phyloP scores from a whole-genome alignment of 2,888 invertebrate species.

The Elysia crispata region DNA sequence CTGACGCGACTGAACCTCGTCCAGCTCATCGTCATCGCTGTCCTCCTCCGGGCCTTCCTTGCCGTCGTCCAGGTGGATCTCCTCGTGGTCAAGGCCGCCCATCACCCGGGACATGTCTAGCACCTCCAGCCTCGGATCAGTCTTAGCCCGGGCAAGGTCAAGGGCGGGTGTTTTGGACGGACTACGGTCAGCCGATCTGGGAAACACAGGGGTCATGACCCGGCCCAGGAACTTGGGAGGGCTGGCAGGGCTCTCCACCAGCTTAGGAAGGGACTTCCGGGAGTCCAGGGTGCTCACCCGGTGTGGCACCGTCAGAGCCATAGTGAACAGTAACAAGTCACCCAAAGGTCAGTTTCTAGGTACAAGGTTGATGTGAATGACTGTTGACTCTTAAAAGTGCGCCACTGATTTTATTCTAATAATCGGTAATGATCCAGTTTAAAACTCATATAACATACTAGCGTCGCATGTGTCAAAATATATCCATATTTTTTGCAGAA shows the following conservation, averaged over 20 bases:
- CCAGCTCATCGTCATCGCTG: conserved; percentile 22
- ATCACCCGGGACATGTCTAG: conserved; percentile 14
- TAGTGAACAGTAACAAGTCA: background rate
- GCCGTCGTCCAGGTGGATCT: conserved; percentile 18
- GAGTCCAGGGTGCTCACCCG: conserved; percentile 6
- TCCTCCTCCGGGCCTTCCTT: background rate
- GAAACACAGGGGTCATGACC: conserved; percentile 44
- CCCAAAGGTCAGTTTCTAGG: too few relatives aligned
- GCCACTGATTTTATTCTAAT: too few relatives aligned
- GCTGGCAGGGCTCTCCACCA: conserved; percentile 39
- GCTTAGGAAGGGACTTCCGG: conserved; percentile 40
- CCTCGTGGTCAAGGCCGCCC: conserved; percentile 16
- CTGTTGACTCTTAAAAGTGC: too few relatives aligned
- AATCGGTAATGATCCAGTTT: too few relatives aligned
- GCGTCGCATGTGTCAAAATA: too few relatives aligned
- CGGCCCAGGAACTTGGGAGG: conserved; percentile 36
- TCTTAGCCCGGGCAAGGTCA: background rate
- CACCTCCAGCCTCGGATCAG: conserved; percentile 15
- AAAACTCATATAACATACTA: too few relatives aligned
- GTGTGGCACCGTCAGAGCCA: conserved; percentile 36
- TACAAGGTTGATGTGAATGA: too few relatives aligned
- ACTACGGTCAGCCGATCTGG: conserved; percentile 31
- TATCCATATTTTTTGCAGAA: too few relatives aligned
- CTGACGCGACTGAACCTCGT: conserved; percentile 40
- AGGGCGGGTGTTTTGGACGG: background rate